phyloP scores from a whole-genome alignment of 2,888 invertebrate genomes.

The Candidula unifasciata region DNA sequence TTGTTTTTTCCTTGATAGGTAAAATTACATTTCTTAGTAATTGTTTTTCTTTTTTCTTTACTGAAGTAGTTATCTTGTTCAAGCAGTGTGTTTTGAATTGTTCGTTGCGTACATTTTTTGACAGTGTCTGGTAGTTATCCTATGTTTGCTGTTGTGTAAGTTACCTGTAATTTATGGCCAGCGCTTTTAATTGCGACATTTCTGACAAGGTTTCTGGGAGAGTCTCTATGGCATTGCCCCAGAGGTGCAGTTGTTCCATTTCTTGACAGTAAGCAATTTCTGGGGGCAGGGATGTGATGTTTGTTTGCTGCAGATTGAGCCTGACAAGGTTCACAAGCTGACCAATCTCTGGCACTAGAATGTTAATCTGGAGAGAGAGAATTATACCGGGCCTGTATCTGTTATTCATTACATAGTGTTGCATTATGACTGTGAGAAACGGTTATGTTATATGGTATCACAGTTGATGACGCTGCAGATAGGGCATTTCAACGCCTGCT shows the following conservation, averaged over 20 bases:
- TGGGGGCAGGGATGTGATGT: constrained; percentile 76
- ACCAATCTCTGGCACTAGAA: constrained; percentile 73
- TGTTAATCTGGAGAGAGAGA: constrained; percentile 75
- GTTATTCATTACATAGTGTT: neutral
- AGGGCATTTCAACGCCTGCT: too few species aligned
- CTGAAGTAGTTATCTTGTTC: too few species aligned
- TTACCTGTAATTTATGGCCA: constrained; percentile 72
- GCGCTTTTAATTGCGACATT: constrained; percentile 71
- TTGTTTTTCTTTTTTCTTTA: too few species aligned
- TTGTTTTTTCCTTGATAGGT: too few species aligned
- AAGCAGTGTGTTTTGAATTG: too few species aligned
- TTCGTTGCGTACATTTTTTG: too few species aligned
- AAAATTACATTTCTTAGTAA: too few species aligned
- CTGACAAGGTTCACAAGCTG: constrained; percentile 71
- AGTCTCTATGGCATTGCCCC: constrained; percentile 77
- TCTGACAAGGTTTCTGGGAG: constrained; percentile 77
- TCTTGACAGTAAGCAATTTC: constrained; percentile 78
- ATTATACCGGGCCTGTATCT: constrained; percentile 46
- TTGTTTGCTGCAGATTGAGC: constrained; percentile 76
- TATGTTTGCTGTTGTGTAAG: neutral
- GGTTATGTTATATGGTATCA: too few species aligned
- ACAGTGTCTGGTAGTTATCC: too few species aligned
- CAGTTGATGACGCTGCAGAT: too few species aligned
- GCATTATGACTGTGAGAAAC: neutral
- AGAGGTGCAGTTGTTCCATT: constrained; percentile 75